These are phyloP conservation scores for Ashinkailepas kermadecensis DNA, from an alignment of 2,888 invertebrate species.

Conservation along the genomic window DNA sequence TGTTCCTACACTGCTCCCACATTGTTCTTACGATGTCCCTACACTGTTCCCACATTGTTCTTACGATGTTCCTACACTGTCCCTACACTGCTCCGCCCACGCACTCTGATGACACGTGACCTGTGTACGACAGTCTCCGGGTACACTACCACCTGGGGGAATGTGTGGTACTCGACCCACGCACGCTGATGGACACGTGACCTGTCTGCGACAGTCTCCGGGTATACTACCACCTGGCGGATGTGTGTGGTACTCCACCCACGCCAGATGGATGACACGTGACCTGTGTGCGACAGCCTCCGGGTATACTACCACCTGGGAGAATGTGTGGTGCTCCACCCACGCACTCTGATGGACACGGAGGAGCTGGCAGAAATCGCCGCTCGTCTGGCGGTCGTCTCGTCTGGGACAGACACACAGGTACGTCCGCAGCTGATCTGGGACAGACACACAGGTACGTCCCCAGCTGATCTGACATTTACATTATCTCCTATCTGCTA, in stretches of 20 bases:
- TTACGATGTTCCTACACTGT: too few species aligned
- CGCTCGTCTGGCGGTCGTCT: conserved; percentile 69
- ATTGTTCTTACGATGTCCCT: too few species aligned
- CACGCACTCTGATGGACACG: conserved; percentile 40
- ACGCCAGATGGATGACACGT: too few species aligned
- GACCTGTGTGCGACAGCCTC: conserved; percentile 47
- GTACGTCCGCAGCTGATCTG: conserved; percentile 21
- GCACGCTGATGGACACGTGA: conserved; percentile 28
- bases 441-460: neutral
- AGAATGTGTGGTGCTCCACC: conserved; percentile 76
- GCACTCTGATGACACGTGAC: too few species aligned
- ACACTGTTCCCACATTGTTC: too few species aligned
- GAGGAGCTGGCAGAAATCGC: conserved; percentile 57
- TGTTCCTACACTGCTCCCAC: too few species aligned
- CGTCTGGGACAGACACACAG: conserved; percentile 44
- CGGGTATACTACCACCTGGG: conserved; percentile 88
- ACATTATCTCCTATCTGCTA: too few species aligned
- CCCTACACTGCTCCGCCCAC: too few species aligned
- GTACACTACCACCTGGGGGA: conserved; percentile 92
- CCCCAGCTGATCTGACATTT: neutral
- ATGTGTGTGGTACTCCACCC: too few species aligned
- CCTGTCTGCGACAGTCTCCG: conserved; percentile 56
- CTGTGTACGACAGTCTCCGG: conserved; percentile 52
- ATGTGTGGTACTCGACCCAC: conserved; percentile 71
- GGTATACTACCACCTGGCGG: conserved; percentile 87